phyloP scores from a whole-genome alignment of 2,797 vertebrate genomes.

The Vipera latastei region DNA sequence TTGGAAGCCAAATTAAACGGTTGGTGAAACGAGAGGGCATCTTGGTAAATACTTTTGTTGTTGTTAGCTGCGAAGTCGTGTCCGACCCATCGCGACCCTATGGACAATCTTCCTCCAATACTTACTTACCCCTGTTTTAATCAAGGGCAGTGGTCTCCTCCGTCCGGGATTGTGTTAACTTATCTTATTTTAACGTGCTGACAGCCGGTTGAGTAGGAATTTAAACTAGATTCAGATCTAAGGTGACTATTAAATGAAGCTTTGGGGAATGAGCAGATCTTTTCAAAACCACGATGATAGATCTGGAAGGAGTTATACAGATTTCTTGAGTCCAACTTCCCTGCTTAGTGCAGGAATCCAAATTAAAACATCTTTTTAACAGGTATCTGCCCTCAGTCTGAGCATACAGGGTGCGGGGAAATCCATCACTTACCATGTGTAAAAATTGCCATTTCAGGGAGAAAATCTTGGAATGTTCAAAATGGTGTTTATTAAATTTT shows the following conservation, averaged over 20 bases:
- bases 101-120: no score
- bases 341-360: not conserved
- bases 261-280: not conserved
- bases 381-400: not conserved
- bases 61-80: no score
- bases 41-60: not conserved
- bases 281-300: not conserved
- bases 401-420: not conserved
- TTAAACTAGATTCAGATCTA: not conserved
- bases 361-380: not conserved
- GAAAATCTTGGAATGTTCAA: not conserved
- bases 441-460: not conserved
- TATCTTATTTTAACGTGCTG: not conserved
- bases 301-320: not conserved
- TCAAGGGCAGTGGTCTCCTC: not conserved
- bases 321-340: not conserved
- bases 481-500: not conserved
- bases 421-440: not conserved
- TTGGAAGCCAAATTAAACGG: no score
- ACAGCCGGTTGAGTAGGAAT: not conserved
- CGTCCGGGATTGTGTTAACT: not conserved
- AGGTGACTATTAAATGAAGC: not conserved
- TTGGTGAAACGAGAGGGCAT: not conserved
- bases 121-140: not conserved
- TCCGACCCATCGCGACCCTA: no score